Evolutionary conservation across 2,113 vertebrate genomes (phyloP), one percentile per base, ranked within the genome.

Genomic region (Pelecanus crispus): DNA sequence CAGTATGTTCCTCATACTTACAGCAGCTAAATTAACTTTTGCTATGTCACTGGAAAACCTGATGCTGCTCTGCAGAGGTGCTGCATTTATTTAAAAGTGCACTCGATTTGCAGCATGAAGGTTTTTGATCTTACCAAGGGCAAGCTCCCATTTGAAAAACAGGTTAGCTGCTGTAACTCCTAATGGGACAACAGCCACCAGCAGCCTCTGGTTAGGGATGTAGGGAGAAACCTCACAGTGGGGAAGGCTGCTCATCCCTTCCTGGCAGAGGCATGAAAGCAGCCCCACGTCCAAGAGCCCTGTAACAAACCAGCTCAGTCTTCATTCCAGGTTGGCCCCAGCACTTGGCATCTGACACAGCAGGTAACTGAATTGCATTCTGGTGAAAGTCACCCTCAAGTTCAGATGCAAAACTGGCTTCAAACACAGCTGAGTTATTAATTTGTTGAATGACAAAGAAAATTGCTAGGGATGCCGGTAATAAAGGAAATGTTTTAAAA

Each of bases 401-500:
- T 96, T 91, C 86, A 96, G 82, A 42, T 18, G 56, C 61, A 90
- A 75, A 96, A 25, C 75, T 96, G 90, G 90, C 83, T 92, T 63
- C 83, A 67, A 59, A 70, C 52, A 52, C 62, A 77, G 56, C 86
- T 94, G 52, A 3, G 1, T 96, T 97, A 97, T 97, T 94, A 92
- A 78, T 96, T 96, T 95, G 96, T 91, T 97, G 94, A 97, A 89
- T 92, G 94, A 97, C 65, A 95, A 75, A 92, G 65, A 70, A 47
- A 96, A 94, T 90, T 0, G 15, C 61, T 40, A 29, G 52, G 49
- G 83, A 88, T 67, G 53, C 65, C 81, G 81, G 59, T 77, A 97
- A 96, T 95, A 96, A 95, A 97, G 81, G 96, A 95, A 92, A 94
- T 92, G 84, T 91, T 95, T 94, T 79, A 79, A 96, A 94, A 94